Evolutionary conservation across 2,113 vertebrate species (phyloP), one percentile per base, ranked within the genome.

Genomic region (Scomber japonicus): DNA sequence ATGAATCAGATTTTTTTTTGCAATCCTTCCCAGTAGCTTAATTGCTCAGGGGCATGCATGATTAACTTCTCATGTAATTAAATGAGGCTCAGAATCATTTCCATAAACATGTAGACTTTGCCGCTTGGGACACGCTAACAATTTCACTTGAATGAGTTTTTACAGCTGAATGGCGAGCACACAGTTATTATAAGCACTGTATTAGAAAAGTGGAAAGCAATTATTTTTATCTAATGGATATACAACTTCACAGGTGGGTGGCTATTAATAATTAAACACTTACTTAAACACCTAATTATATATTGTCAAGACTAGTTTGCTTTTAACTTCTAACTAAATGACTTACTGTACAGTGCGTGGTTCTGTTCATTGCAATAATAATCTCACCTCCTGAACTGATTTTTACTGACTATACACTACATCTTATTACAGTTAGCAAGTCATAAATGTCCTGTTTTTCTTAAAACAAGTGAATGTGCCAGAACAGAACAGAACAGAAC

Each of bases 21-120:
- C 30, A 65, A 60, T 21, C 60, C 63, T 45, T 51, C 44, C 44
- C 64, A 80, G 55, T 55, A 62, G 50, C 59, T 78, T 66, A 35
- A 83, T 75, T 71, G 59, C 63, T 51, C 0, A 13, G 44, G 44
- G 21, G 54, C 79, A 83, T 68, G 86, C 77, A 79, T 71, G 60
- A 90, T 84, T 85, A 65, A 75, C 49, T 74, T 53, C 3, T 60
- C 40, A 40, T 56, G 66, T 83, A 81, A 88, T 90, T 86, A 89
- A 81, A 84, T 14, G n/a, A 54, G 60, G 15, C 53, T 78, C 46
- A 11, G 14, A 35, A 48, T 51, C 24, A 70, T 31, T 71, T 21
- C 56, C 67, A 49, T 49, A 64, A 78, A 78, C 74, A 80, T 53
- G 61, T 61, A 56, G 53, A 66, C 53, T 21, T 59, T 27, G 74